Evolutionary conservation across 2,888 invertebrate genomes (phyloP), one percentile per base, ranked within the genome.

Genomic region (Himalopsyche kuldschensis): DNA sequence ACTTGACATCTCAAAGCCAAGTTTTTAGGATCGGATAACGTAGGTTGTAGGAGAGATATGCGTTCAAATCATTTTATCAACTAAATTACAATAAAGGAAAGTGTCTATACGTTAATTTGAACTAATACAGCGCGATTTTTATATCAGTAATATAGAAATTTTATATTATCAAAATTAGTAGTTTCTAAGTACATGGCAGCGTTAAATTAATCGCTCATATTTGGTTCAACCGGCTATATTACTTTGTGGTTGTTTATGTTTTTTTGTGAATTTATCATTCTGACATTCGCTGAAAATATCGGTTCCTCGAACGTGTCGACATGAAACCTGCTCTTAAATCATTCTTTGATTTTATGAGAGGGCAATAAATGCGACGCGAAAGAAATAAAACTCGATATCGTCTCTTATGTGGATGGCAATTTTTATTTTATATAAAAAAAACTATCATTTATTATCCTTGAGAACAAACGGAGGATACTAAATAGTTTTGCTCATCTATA

Each of bases 231-330:
- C 24, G 55, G 20, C 55, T 55, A 55, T 20, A 55, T 55, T 24
- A 20, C 55, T 20, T 20, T 20, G 55, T 24, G 55, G 55, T 55
- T 55, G 55, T 55, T 4, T 55, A 55, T 24, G 20, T 55, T 55
- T 78, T 78, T 78, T 78, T 78, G 78, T 47, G 69, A 83, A 83
- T 83, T 83, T 80, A 83, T 83, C 78, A 80, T 47, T 80, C 76
- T 27, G 83, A 55, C 27, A 76, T 75, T 75, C 35, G 32, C 75
- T 63, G 79, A 79, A 75, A 79, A 79, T 82, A 80, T 47, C 48
- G 80, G 32, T 76, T 76, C 69, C 79, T 47, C 48, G 78, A 76
- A 83, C 82, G 79, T 80, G 82, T 75, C 35, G 79, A 82, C 82
- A 82, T 82, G 75, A 82, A 79, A 79, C 75, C 32, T 20, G 79